phyloP scores from a whole-genome alignment of 2,888 invertebrate genomes.

The Abrostola triplasia region DNA sequence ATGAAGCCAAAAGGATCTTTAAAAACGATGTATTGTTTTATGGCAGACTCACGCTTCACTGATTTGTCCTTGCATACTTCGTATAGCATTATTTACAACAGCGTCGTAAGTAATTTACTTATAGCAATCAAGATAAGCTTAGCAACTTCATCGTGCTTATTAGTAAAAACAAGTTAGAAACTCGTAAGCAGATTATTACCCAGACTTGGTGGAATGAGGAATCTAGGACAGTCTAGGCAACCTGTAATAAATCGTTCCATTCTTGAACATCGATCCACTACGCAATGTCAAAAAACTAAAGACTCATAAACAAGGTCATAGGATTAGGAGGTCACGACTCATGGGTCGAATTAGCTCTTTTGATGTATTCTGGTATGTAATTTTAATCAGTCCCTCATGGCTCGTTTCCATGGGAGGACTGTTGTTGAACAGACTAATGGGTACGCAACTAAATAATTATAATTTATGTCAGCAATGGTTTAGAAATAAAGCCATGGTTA shows the following conservation, averaged over 20 bases:
- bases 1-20: conserved; percentile 11
- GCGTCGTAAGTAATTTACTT: conserved; percentile 3
- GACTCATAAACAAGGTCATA: conserved; percentile 25
- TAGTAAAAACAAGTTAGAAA: conserved; percentile 40
- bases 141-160: conserved; percentile 11
- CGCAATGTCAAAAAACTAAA: conserved; percentile 19
- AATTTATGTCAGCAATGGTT: not conserved
- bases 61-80: conserved; percentile 28
- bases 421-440: not conserved
- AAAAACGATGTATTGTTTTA: conserved; percentile 30
- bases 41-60: conserved; percentile 17
- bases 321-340: conserved; percentile 1
- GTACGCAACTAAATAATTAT: not conserved
- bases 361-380: not conserved
- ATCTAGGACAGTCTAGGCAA: conserved; percentile 39
- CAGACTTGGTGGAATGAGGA: conserved; percentile 26
- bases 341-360: not conserved
- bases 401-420: not conserved
- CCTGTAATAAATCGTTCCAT: conserved; percentile 27
- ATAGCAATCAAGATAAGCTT: conserved; percentile 13
- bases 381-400: not conserved
- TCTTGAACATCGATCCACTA: conserved; percentile 24
- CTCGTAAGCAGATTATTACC: conserved; percentile 32
- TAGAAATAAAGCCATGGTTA: not conserved
- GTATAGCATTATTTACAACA: conserved; percentile 20